Percentiles rank a stretch among this genome's conserved stretches.
Evolutionary conservation across 2,797 vertebrate genomes (phyloP).

Genomic region (Parauchenoglanis punctatus): DNA sequence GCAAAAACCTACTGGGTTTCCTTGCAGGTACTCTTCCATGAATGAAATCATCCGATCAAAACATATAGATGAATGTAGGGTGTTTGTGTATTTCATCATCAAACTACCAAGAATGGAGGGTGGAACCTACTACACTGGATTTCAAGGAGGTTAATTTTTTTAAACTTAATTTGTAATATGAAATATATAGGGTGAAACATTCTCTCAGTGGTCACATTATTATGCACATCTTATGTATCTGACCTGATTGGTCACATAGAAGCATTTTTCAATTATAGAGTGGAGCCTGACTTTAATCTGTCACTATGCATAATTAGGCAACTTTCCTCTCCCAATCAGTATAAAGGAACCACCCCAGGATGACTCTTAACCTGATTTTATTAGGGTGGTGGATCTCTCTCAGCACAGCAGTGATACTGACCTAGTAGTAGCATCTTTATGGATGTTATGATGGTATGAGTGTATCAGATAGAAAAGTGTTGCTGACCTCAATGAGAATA

Average conservation of each 20-base stretch:
- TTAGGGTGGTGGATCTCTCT: neutral
- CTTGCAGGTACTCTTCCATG: conserved; percentile 83
- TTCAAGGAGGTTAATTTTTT: conserved; percentile 84
- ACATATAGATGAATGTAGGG: conserved; percentile 46
- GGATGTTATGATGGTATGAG: neutral
- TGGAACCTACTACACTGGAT: conserved; percentile 85
- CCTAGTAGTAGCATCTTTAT: neutral
- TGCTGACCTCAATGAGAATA: neutral
- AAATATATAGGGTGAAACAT: neutral
- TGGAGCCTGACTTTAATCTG: neutral
- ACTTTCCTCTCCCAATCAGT: neutral
- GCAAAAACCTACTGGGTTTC: neutral
- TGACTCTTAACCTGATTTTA: neutral
- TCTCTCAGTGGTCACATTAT: neutral
- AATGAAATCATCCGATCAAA: conserved; percentile 88
- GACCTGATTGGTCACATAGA: neutral
- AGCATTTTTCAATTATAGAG: neutral
- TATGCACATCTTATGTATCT: neutral
- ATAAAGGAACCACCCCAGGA: neutral
- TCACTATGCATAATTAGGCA: neutral
- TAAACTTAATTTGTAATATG: neutral
- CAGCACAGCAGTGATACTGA: neutral
- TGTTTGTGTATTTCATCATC: conserved; percentile 90
- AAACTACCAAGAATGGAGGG: conserved; percentile 89
- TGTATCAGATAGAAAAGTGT: neutral